These are phyloP conservation scores for Pelodytes ibericus DNA, from an alignment of 2,797 vertebrate genomes.

Conservation along the genomic window DNA sequence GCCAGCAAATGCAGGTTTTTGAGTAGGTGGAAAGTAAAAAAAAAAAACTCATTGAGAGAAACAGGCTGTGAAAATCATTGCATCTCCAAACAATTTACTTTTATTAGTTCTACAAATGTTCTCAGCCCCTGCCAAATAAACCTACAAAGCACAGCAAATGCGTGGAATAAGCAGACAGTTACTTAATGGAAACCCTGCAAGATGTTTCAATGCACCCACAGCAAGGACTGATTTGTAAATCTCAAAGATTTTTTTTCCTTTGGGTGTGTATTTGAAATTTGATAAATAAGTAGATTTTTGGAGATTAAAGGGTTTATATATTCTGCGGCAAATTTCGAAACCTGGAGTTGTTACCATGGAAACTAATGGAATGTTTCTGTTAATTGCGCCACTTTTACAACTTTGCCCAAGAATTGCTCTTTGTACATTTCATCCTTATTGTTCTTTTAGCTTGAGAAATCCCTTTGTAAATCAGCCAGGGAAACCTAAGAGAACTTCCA, in stretches of 20 bases:
- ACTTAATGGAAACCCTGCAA: constrained; percentile 68
- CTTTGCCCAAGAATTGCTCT: no score
- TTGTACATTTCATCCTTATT: constrained; percentile 44
- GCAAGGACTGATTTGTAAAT: constrained; percentile 21
- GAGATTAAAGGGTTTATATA: no score
- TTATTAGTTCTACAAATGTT: constrained; percentile 57
- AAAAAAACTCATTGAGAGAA: constrained; percentile 41
- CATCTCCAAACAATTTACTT: constrained; percentile 15
- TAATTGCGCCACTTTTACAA: no score
- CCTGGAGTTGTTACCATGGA: no score
- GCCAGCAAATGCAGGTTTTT: constrained; percentile 35
- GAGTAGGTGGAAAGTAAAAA: constrained; percentile 20
- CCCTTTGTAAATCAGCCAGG: constrained; percentile 50
- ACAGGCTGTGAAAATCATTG: constrained; percentile 60
- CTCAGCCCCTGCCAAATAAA: constrained; percentile 34
- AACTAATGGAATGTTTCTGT: no score
- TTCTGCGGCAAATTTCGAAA: no score
- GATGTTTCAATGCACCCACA: constrained; percentile 57
- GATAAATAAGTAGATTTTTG: no score
- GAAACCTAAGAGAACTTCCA: constrained; percentile 59
- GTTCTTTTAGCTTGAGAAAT: constrained; percentile 57
- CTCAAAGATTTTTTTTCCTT: not conserved
- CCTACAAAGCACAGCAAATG: constrained; percentile 41
- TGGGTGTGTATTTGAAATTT: not conserved
- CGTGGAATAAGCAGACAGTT: constrained; percentile 66